These are phyloP conservation scores for Anthopleura xanthogrammica DNA, from an alignment of 92 coral and sea anemone genomes.

Conservation along the genomic window DNA sequence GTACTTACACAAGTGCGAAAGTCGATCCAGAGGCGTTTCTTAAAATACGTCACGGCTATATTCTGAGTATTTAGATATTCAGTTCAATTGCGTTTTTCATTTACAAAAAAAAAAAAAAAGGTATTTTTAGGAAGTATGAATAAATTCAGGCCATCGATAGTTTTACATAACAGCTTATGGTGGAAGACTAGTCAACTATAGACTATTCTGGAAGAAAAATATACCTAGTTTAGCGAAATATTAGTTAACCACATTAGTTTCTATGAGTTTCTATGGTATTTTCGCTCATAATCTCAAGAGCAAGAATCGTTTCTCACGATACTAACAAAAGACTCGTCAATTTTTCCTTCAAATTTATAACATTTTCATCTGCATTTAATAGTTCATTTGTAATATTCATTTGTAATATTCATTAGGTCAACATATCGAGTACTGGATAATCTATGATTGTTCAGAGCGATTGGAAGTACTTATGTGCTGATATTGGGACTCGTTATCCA, in stretches of 20 bases:
- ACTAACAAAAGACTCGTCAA: background rate
- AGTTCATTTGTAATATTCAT: background rate
- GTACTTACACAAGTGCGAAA: background rate
- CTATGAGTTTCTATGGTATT: background rate
- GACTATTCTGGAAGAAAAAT: background rate
- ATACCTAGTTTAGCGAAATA: background rate
- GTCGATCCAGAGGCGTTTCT: background rate
- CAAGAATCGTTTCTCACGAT: background rate
- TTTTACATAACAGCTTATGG: background rate
- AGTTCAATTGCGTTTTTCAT: background rate
- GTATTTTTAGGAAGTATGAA: background rate
- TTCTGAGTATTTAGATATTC: background rate
- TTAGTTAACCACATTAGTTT: too few species aligned
- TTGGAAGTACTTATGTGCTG: too few species aligned
- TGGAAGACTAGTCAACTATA: background rate
- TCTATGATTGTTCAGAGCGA: too few species aligned
- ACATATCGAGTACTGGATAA: too few species aligned
- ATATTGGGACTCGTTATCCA: too few species aligned
- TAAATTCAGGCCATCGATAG: background rate
- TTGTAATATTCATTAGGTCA: background rate
- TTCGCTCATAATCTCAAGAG: background rate
- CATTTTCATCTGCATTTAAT: background rate
- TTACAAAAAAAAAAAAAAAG: background rate
- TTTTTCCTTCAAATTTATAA: background rate
- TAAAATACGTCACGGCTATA: background rate